These are phyloP conservation scores for Formica selysi DNA, from an alignment of 1,140 invertebrate genomes.

Conservation along the genomic window DNA sequence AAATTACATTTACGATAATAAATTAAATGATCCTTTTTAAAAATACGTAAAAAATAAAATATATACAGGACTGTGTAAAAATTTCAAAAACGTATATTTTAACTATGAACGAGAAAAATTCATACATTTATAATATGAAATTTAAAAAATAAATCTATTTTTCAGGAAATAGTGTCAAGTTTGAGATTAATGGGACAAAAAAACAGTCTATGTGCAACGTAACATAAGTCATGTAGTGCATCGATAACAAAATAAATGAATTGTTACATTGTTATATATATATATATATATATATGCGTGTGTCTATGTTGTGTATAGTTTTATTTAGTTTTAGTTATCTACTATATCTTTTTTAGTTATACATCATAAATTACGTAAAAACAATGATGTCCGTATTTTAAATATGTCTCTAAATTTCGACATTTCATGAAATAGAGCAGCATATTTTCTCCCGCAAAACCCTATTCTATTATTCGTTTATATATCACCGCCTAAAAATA, in stretches of 20 bases:
- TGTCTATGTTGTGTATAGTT: neutral
- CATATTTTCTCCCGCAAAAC: constrained; percentile 20
- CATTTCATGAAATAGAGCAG: neutral
- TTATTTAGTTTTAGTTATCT: constrained; percentile 21
- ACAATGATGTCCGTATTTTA: constrained; percentile 29
- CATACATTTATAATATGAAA: neutral
- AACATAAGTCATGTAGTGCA: neutral
- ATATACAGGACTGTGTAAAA: neutral
- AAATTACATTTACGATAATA: constrained; percentile 2
- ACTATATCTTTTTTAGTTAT: neutral
- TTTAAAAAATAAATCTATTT: constrained; percentile 11
- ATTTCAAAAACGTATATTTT: neutral
- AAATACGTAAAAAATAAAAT: neutral
- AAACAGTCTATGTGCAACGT: neutral
- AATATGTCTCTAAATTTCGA: constrained; percentile 18
- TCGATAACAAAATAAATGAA: constrained; percentile 43
- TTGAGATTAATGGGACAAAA: constrained; percentile 32
- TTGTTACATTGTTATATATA: neutral
- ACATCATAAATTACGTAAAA: constrained; percentile 32
- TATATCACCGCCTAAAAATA: constrained; percentile 1
- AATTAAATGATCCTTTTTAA: neutral
- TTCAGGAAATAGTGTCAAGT: neutral
- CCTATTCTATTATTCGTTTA: constrained; percentile 20
- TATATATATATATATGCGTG: no score
- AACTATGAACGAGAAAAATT: neutral